These are phyloP conservation scores for Cylindroiulus punctatus DNA, from an alignment of 2,888 invertebrate genomes.

Conservation along the genomic window DNA sequence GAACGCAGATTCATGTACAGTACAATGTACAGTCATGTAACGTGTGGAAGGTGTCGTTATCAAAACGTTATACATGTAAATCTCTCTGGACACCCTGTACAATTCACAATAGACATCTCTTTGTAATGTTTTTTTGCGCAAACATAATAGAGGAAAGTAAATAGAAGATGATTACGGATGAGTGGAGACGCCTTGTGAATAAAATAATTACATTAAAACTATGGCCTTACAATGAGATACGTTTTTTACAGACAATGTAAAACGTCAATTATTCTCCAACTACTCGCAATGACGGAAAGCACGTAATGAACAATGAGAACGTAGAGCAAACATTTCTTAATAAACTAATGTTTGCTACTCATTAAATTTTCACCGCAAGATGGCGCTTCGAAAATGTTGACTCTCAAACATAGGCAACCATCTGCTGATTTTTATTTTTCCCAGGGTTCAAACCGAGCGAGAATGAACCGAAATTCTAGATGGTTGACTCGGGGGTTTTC, in stretches of 20 bases:
- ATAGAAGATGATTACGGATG: not conserved
- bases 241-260: not conserved
- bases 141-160: not conserved
- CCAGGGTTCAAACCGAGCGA: not conserved
- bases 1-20: no score
- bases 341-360: not conserved
- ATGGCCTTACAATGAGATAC: not conserved
- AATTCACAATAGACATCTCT: not conserved
- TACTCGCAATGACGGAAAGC: not conserved
- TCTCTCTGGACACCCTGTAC: not conserved
- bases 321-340: not conserved
- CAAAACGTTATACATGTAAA: no score
- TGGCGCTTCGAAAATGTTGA: not conserved
- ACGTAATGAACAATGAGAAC: not conserved
- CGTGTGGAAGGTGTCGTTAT: no score
- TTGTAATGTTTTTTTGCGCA: not conserved
- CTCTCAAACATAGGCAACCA: not conserved
- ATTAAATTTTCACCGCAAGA: not conserved
- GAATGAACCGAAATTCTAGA: not conserved
- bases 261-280: not conserved
- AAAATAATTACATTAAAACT: not conserved
- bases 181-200: not conserved
- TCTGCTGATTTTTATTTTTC: slow-evolving; percentile 21
- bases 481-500: not conserved
- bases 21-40: no score